Evolutionary conservation across 2,797 vertebrate species (phyloP).

Genomic region (Molossus molossus): DNA sequence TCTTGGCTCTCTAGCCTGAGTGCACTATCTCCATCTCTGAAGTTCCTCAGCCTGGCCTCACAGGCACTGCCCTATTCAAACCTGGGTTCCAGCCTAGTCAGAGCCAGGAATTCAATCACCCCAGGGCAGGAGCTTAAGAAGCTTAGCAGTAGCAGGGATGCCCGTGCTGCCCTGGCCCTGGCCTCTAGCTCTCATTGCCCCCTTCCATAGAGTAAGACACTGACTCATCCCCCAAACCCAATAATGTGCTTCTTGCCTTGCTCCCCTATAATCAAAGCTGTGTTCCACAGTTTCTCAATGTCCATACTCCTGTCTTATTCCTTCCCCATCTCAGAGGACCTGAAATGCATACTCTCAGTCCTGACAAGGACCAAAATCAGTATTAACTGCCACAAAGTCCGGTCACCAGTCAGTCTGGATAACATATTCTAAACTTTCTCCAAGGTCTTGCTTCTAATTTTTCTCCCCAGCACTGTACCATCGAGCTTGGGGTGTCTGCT

Average conservation of each 20-base stretch:
- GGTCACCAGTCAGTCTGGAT: neutral
- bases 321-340: neutral
- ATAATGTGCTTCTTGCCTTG: neutral
- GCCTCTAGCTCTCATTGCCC: neutral
- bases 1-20: neutral
- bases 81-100: neutral
- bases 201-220: neutral
- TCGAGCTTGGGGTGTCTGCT: neutral
- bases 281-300: neutral
- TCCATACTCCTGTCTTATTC: neutral
- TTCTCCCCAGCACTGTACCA: neutral
- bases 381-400: neutral
- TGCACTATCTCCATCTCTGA: neutral
- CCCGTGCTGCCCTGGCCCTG: neutral
- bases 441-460: neutral
- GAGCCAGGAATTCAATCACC: neutral
- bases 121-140: neutral
- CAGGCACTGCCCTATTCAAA: neutral
- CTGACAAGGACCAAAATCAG: neutral
- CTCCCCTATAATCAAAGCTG: neutral
- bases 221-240: neutral
- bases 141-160: neutral
- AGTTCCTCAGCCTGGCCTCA: neutral
- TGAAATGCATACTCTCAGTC: neutral
- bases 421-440: neutral